A percentile compares a stretch with the other conserved stretches of the same genome.
Conservation (phyloP, 2,113 vertebrate genomes). For the Amblyopsis rosae region DNA sequence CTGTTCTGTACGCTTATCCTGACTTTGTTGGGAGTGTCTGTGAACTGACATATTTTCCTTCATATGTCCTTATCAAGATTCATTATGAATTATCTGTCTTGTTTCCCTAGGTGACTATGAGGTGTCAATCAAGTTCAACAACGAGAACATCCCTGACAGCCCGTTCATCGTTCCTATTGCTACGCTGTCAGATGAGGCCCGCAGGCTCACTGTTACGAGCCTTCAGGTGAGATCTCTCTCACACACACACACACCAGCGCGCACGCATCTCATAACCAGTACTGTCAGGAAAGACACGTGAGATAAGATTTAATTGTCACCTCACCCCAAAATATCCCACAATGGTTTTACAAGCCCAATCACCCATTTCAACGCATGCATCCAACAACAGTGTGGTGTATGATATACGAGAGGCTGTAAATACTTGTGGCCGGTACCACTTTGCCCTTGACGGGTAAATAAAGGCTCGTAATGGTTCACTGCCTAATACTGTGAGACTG, state of each 20-base stretch:
- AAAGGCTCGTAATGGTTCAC: conserved; percentile 42
- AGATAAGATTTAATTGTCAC: conserved; percentile 15
- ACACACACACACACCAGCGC: conserved; percentile 3
- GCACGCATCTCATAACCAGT: not conserved
- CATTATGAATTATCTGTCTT: conserved; percentile 40
- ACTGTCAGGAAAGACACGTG: not conserved
- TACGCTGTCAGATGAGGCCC: conserved; percentile 90
- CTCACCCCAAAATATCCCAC: conserved; percentile 1
- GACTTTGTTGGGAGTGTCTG: not conserved
- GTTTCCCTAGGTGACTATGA: conserved; percentile 88
- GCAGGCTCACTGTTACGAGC: conserved; percentile 91
- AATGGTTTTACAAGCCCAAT: not conserved
- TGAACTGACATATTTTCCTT: conserved; percentile 10
- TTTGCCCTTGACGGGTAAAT: conserved; percentile 61
- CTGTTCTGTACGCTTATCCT: not conserved
- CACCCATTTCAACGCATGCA: not conserved
- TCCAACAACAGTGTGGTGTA: conserved; percentile 15
- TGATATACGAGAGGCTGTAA: conserved; percentile 26
- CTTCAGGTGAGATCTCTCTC: conserved; percentile 81
- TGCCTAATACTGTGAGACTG: conserved; percentile 40
- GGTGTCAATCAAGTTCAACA: conserved; percentile 98
- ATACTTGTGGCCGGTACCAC: conserved; percentile 42
- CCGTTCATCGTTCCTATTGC: conserved; percentile 95
- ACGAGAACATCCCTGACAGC: conserved; percentile 96
- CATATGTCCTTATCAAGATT: conserved; percentile 16